Evolutionary conservation across 2,888 invertebrate genomes (phyloP), one percentile per base, ranked within the genome.

Genomic region (Epinotia brunnichana): DNA sequence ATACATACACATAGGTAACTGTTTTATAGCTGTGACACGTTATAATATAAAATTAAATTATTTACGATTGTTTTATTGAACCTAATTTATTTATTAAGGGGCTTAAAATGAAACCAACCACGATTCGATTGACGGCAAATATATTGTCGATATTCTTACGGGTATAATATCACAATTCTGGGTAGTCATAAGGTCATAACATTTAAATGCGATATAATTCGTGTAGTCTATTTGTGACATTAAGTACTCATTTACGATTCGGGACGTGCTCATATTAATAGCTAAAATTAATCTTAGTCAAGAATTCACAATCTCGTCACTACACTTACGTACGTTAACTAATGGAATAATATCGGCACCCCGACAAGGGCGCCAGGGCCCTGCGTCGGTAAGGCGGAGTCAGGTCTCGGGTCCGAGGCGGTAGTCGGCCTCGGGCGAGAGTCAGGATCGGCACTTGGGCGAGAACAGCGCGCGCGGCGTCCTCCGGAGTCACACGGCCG

Each of bases 151-250:
- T 85, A 85, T 77, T 81, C 81, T 84, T 85, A 85, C 57, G 79
- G 77, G 80, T 79, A 83, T 80, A 85, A 82, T 88, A 89, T 88
- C 87, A 89, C 87, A 87, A 86, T 86, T 82, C 79, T 81, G 80
- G 81, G 80, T 82, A 78, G 76, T 81, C 80, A 81, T 80, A 74
- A n/a, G 78, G 76, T 81, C 80, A 83, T 84, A 82, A 85, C 80
- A 82, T 80, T 81, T 87, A 89, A 90, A 89, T 89, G 88, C 89
- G 87, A 80, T 79, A 79, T 80, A 79, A 81, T 80, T 79, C 77
- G 66, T 76, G 72, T 75, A 71, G 61, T 69, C 24, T 54, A 71
- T 76, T 74, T 70, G 73, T 75, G 70, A 75, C 70, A 66, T 72
- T 74, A 74, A 73, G 62, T 64, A 74, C 54, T 70, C 48, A 10